phyloP scores from a whole-genome alignment of 2,797 vertebrate species.

The Periophthalmus magnuspinnatus region DNA sequence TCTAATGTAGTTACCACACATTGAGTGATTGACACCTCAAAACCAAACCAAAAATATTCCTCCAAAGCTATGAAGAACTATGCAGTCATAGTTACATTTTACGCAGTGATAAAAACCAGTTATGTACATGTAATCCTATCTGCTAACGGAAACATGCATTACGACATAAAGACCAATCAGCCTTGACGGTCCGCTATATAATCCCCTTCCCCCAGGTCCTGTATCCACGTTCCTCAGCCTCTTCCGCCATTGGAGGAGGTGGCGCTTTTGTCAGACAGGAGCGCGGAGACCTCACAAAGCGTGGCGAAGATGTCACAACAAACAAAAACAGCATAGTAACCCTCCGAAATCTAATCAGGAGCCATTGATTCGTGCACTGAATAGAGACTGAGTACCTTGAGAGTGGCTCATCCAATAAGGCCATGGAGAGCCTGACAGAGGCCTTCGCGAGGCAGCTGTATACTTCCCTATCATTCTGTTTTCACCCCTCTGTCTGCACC shows the following conservation, averaged over 20 bases:
- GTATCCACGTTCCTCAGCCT: conserved; percentile 51
- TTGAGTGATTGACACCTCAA: neutral
- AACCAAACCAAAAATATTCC: neutral
- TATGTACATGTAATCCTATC: conserved; percentile 24
- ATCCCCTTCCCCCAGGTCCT: conserved; percentile 62
- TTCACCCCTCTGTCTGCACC: conserved; percentile 57
- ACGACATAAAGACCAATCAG: conserved; percentile 45
- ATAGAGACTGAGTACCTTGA: conserved; percentile 75
- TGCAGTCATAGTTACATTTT: neutral
- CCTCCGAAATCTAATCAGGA: conserved; percentile 76
- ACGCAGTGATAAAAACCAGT: neutral
- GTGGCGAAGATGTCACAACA: conserved; percentile 77
- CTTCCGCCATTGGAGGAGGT: conserved; percentile 64
- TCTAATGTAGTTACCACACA: neutral
- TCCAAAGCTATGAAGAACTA: neutral
- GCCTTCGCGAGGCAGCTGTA: conserved; percentile 59
- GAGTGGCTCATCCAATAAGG: conserved; percentile 70
- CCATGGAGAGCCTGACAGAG: conserved; percentile 61
- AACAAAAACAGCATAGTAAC: conserved; percentile 77
- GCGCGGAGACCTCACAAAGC: conserved; percentile 71
- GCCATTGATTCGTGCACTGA: conserved; percentile 75
- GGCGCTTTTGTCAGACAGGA: conserved; percentile 70
- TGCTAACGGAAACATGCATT: conserved; percentile 12
- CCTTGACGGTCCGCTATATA: conserved; percentile 50
- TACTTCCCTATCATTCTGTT: conserved; percentile 58